Evolutionary conservation across 1,140 invertebrate genomes (phyloP), one percentile per base, ranked within the genome.

Genomic region (Bombus confusus): DNA sequence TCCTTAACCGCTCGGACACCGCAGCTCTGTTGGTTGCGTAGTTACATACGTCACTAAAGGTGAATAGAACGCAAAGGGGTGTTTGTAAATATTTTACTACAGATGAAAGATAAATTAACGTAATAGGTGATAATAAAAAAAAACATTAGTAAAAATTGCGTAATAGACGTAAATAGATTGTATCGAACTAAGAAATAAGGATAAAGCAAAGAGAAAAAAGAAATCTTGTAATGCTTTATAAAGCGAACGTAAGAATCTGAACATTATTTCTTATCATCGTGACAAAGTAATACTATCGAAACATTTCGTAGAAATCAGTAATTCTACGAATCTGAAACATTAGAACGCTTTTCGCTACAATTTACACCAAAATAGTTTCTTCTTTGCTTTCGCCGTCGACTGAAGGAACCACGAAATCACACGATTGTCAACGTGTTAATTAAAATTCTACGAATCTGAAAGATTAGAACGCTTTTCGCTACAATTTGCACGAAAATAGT

Each of bases 1-100:
- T 96, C 96, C 96, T 96, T 97, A 96, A 96, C 96, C 95, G 96
- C 96, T 96, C 96, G 96, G 94, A 95, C 95, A 96, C 95, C 95
- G 95, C 95, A 96, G 95, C 95, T 95, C 13, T 66, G 73, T 4
- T 3, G 6, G 37, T 0, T 73, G 3, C 28, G 0, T 18, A 43
- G 9, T 9, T 75, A 75, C 3, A 25, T 31, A 13, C 0, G 0
- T 0, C n/a, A 83, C 0, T 31, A 52, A 22, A 22, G 0, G 0
- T 0, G 6, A 10, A 18, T 18, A 25, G 5, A 13, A 15, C 22
- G 9, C 1, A 3, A 25, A 2, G 0, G 28, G 10, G 0, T 1
- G 15, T 8, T 28, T 0, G 9, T 39, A 22, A 47, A 31, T 37
- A 74, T 34, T 81, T 13, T 31, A 31, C 25, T 25, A 8, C 0